Conservation (phyloP, 2,113 vertebrate genomes). For the Leptocoma aspasia region DNA sequence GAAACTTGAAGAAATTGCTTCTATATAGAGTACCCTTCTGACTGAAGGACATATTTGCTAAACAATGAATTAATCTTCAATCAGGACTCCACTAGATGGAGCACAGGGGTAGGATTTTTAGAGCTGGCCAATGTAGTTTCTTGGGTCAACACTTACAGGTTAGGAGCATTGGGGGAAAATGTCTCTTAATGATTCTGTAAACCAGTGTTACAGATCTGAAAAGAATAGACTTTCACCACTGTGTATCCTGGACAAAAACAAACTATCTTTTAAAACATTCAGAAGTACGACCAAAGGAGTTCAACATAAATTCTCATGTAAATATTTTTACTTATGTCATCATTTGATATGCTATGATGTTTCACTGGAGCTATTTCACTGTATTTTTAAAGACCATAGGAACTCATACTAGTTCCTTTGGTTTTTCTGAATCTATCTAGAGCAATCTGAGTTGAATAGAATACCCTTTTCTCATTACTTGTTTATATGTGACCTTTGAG, state of each 20-base stretch:
- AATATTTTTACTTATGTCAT: background rate
- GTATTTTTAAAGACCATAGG: background rate
- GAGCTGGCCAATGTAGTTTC: background rate
- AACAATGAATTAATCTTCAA: conserved; percentile 11
- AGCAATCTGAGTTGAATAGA: background rate
- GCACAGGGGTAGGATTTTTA: conserved; percentile 71
- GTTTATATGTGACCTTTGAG: background rate
- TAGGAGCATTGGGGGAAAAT: background rate
- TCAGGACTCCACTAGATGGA: conserved; percentile 76
- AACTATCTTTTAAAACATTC: background rate
- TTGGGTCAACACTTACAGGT: background rate
- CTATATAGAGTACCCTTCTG: background rate
- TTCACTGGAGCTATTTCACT: background rate
- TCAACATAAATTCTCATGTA: background rate
- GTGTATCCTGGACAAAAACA: background rate
- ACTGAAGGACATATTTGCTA: background rate
- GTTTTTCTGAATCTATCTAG: background rate
- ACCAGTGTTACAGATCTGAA: background rate
- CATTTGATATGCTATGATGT: background rate
- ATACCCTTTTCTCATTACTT: background rate
- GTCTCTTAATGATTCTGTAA: background rate
- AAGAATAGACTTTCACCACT: background rate
- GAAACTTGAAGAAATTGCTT: background rate
- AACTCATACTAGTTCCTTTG: background rate
- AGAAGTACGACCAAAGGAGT: background rate